Evolutionary conservation across 2,113 vertebrate species (phyloP).

Genomic region (Rhinogobius similis): DNA sequence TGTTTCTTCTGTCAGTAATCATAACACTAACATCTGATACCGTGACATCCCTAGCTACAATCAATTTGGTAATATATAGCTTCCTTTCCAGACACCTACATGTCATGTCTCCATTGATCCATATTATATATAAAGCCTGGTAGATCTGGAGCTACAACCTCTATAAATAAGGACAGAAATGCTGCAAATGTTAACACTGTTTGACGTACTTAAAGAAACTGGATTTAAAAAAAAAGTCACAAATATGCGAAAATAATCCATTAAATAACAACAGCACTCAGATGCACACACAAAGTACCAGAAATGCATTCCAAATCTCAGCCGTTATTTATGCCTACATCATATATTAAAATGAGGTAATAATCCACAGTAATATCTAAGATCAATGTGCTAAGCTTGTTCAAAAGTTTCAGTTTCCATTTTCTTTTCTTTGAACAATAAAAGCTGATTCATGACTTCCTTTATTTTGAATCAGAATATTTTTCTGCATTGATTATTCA

Average conservation of each 20-base stretch:
- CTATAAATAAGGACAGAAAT: too few relatives aligned
- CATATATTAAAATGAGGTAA: background rate
- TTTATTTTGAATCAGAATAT: background rate
- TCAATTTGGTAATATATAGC: background rate
- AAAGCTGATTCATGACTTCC: background rate
- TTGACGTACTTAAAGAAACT: too few relatives aligned
- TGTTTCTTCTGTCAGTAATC: too few relatives aligned
- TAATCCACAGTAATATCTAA: background rate
- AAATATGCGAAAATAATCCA: too few relatives aligned
- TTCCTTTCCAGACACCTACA: background rate
- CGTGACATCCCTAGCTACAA: too few relatives aligned
- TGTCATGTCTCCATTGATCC: background rate
- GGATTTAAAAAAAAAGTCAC: too few relatives aligned
- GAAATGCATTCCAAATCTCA: background rate
- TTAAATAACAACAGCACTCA: too few relatives aligned
- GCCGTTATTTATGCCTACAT: background rate
- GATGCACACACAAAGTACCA: background rate
- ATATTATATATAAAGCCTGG: too few relatives aligned
- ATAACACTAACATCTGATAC: too few relatives aligned
- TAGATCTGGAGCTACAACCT: too few relatives aligned
- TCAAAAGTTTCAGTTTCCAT: background rate
- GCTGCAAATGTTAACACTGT: too few relatives aligned
- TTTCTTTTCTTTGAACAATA: background rate
- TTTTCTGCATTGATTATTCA: conserved; percentile 5
- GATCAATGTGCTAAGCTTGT: background rate